Conservation (phyloP, 2,888 invertebrate genomes). For the Caenorhabditis sp. region DNA sequence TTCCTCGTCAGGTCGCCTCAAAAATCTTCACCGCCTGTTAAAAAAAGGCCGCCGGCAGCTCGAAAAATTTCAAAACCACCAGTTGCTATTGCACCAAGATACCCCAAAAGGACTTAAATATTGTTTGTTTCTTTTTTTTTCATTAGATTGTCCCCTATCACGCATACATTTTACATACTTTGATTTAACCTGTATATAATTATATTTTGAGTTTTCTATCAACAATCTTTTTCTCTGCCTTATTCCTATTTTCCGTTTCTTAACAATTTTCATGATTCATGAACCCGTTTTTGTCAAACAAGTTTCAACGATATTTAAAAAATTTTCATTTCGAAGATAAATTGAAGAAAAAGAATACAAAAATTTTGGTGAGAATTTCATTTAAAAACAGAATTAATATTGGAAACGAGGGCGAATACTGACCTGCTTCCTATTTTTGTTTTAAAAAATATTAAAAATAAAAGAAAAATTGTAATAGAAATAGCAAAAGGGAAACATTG, state of each 20-base stretch:
- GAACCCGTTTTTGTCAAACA: neutral
- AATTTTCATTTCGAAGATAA: neutral
- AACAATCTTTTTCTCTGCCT: too few relatives aligned
- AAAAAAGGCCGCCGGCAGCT: neutral
- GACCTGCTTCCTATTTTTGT: neutral
- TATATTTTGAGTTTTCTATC: too few relatives aligned
- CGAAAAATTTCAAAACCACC: too few relatives aligned
- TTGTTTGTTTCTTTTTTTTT: neutral
- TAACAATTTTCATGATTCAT: too few relatives aligned
- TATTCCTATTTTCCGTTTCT: too few relatives aligned
- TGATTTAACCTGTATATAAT: too few relatives aligned
- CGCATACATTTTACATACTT: too few relatives aligned
- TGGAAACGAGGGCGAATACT: neutral
- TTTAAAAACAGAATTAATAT: constrained; percentile 1
- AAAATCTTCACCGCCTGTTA: neutral
- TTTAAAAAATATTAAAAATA: neutral
- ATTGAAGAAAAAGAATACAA: neutral
- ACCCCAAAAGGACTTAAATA: neutral
- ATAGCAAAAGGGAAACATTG: too few relatives aligned
- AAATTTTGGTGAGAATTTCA: neutral
- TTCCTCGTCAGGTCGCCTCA: neutral
- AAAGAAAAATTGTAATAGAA: neutral
- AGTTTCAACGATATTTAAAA: neutral
- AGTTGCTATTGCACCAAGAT: neutral
- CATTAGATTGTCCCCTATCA: too few relatives aligned